Evolutionary conservation across 2,113 vertebrate genomes (phyloP), one percentile per base, ranked within the genome.

Genomic region (Urocynchramus pylzowi): DNA sequence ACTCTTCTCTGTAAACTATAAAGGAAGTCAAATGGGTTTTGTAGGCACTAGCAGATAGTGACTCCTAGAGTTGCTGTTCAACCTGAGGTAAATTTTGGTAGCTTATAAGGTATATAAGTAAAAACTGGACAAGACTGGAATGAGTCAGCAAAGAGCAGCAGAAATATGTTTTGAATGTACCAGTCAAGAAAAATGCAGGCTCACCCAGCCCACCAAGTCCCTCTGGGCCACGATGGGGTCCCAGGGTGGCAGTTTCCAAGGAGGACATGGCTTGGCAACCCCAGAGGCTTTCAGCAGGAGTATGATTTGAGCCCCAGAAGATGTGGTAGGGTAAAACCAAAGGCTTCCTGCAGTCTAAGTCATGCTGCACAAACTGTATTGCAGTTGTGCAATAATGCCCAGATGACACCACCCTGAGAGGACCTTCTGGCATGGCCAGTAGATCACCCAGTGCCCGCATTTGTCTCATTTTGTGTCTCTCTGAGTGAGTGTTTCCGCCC

Each of bases 151-250:
- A 78, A 63, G 42, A 67, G 9, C 4, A 61, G n/a, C 3, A 61
- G 17, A 57, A 67, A 24, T 45, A 16, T 9, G 3, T 12, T 65
- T 67, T 81, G 9, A 89, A 44, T 41, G 9, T 7, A 24, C 4
- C 0, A 0, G 23, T 23, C 18, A 89, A 68, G 20, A 68, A 71
- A 90, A 85, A 28, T 3, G 1, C 4, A 70, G 11, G 7, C 6
- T 9, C 0, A 11, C 14, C 10, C 2, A 28, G 35, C 3, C 13
- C 27, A 65, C 6, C 20, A 70, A 16, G 28, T 30, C 13, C 26
- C 2, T 1, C 5, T 74, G 9, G 7, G 8, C 7, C 31, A 79
- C 0, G 1, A 0, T 23, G 12, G 11, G 1, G 4, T 71, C 42
- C 28, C n/a, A 73, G 20, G 5, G 3, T 42, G 9, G 27, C 44